These are phyloP conservation scores for Cataglyphis livida DNA, from an alignment of 2,888 invertebrate genomes.

Conservation along the genomic window DNA sequence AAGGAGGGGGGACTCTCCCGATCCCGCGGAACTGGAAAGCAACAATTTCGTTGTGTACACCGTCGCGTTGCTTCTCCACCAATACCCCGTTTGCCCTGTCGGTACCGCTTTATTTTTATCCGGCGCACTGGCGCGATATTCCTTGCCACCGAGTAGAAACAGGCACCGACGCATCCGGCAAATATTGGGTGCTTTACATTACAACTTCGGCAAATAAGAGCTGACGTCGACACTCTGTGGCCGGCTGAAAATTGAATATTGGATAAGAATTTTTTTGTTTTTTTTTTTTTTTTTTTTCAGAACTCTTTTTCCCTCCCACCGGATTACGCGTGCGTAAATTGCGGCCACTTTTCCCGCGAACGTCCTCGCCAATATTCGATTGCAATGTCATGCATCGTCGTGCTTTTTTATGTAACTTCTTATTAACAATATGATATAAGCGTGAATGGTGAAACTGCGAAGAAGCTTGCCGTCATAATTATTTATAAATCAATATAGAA, in stretches of 20 bases:
- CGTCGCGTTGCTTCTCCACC: conserved; percentile 40
- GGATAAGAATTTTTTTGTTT: not conserved
- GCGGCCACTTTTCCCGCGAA: not conserved
- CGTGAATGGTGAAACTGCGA: not conserved
- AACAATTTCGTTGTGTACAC: conserved; percentile 61
- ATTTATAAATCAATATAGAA: not conserved
- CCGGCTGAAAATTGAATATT: conserved; percentile 32
- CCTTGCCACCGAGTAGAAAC: conserved; percentile 31
- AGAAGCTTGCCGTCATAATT: not conserved
- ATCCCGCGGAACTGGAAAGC: conserved; percentile 49
- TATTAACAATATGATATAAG: not conserved
- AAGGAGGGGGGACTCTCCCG: not conserved
- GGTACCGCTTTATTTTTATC: conserved; percentile 65
- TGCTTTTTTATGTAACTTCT: not conserved
- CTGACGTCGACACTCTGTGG: conserved; percentile 9
- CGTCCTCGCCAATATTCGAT: not conserved
- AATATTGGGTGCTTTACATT: conserved; percentile 66
- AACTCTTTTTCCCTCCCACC: not conserved
- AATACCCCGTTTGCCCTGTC: conserved; percentile 45
- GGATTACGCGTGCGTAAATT: not conserved
- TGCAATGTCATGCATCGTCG: not conserved
- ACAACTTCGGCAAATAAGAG: conserved; percentile 52
- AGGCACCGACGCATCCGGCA: conserved; percentile 60
- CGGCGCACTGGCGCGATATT: conserved; percentile 60
- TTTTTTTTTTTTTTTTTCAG: not conserved